Evolutionary conservation across 2,797 vertebrate genomes (phyloP).

Genomic region (Sebastes nivosus): DNA sequence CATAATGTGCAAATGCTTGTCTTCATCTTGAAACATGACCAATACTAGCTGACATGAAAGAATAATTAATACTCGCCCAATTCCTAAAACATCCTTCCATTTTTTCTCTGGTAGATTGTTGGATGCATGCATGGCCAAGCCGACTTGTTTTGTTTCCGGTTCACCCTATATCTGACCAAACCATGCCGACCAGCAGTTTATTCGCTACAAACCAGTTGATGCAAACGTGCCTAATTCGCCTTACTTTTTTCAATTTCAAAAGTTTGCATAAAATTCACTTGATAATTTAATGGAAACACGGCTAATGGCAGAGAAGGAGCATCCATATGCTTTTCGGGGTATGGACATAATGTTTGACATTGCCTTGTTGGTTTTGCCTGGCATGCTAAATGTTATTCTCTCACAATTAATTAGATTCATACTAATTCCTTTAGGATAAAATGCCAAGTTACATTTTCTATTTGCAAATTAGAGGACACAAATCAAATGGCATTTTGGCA

Average conservation of each 20-base stretch:
- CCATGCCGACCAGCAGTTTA: too few species aligned
- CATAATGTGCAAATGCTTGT: too few species aligned
- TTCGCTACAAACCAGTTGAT: not conserved
- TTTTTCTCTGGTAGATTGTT: too few species aligned
- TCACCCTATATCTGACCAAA: not conserved
- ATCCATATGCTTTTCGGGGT: not conserved
- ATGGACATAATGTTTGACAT: not conserved
- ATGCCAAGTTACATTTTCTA: slow-evolving; percentile 25
- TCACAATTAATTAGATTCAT: slow-evolving; percentile 12
- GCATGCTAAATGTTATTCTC: slow-evolving; percentile 10
- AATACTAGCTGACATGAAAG: too few species aligned
- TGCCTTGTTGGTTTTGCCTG: not conserved
- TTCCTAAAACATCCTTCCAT: too few species aligned
- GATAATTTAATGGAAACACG: not conserved
- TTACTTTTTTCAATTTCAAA: not conserved
- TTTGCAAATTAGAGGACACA: slow-evolving; percentile 28
- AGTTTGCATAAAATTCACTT: not conserved
- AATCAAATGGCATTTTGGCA: slow-evolving; percentile 42
- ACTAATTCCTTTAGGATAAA: slow-evolving; percentile 24
- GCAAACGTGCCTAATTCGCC: not conserved
- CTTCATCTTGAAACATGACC: fast-evolving
- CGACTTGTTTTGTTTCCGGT: not conserved
- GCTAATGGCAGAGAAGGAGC: not conserved
- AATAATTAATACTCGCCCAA: too few species aligned
- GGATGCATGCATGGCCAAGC: too few species aligned